Evolutionary conservation across 1,140 invertebrate genomes (phyloP).

Genomic region (Polyergus mexicanus): DNA sequence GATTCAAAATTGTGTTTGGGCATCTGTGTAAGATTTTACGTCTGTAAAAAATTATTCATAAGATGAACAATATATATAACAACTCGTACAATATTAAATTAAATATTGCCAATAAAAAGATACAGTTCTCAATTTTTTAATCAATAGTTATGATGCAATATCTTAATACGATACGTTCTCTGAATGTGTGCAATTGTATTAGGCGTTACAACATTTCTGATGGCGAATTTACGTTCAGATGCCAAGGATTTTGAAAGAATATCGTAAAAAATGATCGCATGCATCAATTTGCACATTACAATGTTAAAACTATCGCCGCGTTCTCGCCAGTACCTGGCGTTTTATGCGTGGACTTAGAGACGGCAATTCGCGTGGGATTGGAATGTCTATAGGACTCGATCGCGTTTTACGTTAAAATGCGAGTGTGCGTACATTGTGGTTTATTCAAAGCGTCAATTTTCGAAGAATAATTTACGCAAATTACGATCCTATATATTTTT

Average conservation of each 20-base stretch:
- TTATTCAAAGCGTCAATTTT: constrained; percentile 30
- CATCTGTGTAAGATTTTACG: neutral
- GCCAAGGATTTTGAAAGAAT: neutral
- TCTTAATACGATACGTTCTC: neutral
- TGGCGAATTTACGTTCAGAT: neutral
- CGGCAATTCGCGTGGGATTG: constrained; percentile 76
- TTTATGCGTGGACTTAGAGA: constrained; percentile 72
- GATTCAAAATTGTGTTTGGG: neutral
- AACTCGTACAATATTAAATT: no score
- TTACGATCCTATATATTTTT: neutral
- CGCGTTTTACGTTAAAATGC: constrained; percentile 72
- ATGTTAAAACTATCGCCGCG: constrained; percentile 53
- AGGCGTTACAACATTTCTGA: neutral
- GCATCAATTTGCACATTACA: neutral
- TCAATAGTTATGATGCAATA: neutral
- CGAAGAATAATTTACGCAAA: constrained; percentile 37
- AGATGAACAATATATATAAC: neutral
- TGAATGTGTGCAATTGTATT: neutral
- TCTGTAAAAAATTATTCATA: neutral
- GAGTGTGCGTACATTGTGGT: constrained; percentile 8
- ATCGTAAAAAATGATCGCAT: neutral
- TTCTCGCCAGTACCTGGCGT: constrained; percentile 63
- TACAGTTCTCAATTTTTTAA: neutral
- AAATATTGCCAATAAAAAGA: neutral
- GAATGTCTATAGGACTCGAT: constrained; percentile 74